Evolutionary conservation across 2,888 invertebrate species (phyloP), one percentile per base, ranked within the genome.

Genomic region (Pheosia tremula): DNA sequence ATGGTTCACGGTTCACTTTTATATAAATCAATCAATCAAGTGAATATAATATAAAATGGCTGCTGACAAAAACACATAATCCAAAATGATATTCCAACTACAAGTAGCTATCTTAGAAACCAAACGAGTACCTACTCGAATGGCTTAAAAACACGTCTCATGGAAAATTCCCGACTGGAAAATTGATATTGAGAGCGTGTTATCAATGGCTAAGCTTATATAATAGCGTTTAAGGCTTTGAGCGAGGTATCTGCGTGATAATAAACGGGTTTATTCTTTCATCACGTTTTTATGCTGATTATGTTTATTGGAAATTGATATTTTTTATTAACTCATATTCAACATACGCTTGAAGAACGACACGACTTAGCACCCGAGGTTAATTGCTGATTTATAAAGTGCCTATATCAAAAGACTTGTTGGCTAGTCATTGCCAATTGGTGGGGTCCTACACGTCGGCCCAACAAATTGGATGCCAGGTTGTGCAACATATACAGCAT

Each of bases 181-280:
- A 71, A 71, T 71, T 71, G 54, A 59, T 63, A 37, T 60, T 56
- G 63, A 70, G 66, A 66, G 66, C 57, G 60, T 68, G 38, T n/a
- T 54, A 58, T 62, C 54, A 65, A 59, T 57, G 59, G 57, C 47
- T 59, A 38, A 56, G 57, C 24, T 38, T 52, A 49, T 59, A 9
- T 61, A 61, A 53, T 37, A 54, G 8, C 37, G 4, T 54, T 38
- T 38, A 54, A 9, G 50, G 50, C 24, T 50, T 24, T 38, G 4
- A 36, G 5, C 54, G 47, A 6, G 24, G 5, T 11, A 11, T 54
- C 10, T 11, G n/a, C 38, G 5, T 38, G 38, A 54, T 38, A 11
- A 37, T 11, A 4, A n/a, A 54, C n/a, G 7, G 7, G 8, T 24
- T 50, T n/a, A 50, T 50, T 13, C 13, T 5, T n/a, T 50, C 4